Percentiles rank a stretch among this genome's conserved stretches.
Conservation (phyloP, 2,888 invertebrate genomes). For the Chymomyza procnemis region DNA sequence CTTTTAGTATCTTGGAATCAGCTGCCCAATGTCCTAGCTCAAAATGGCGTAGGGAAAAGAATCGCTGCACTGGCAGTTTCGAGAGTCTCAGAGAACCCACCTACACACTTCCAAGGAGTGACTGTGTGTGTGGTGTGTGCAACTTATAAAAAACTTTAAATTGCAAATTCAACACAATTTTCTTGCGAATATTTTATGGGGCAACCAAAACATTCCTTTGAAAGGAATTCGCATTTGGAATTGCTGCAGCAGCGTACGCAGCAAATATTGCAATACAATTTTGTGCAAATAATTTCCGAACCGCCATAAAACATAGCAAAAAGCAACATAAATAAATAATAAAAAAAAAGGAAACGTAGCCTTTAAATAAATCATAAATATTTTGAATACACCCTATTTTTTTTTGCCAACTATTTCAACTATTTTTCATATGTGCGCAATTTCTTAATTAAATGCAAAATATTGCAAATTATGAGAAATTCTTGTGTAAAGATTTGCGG, state of each 20-base stretch:
- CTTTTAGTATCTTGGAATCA: background rate
- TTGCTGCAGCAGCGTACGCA: conserved; percentile 1
- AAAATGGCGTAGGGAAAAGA: background rate
- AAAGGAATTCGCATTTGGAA: conserved; percentile 46
- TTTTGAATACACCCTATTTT: background rate
- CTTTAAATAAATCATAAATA: conserved; percentile 6
- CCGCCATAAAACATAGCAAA: background rate
- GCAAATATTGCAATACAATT: conserved; percentile 50
- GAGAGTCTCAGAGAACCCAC: background rate
- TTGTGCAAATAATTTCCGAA: conserved; percentile 41
- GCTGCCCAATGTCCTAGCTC: background rate
- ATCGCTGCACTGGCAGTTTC: background rate
- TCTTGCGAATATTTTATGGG: background rate
- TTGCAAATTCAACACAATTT: background rate
- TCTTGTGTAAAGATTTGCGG: background rate
- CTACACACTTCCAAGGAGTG: background rate
- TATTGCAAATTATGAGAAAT: background rate
- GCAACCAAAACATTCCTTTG: background rate
- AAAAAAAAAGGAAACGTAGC: background rate
- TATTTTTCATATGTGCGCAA: background rate
- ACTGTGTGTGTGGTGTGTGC: background rate
- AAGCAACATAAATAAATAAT: conserved; percentile 30
- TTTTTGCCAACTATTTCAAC: background rate
- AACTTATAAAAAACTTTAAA: background rate
- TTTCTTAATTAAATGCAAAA: conserved; percentile 22